A percentile compares a stretch with the other conserved stretches of the same genome.
Evolutionary conservation across 2,113 vertebrate species (phyloP).

Genomic region (Gymnobelideus leadbeateri): DNA sequence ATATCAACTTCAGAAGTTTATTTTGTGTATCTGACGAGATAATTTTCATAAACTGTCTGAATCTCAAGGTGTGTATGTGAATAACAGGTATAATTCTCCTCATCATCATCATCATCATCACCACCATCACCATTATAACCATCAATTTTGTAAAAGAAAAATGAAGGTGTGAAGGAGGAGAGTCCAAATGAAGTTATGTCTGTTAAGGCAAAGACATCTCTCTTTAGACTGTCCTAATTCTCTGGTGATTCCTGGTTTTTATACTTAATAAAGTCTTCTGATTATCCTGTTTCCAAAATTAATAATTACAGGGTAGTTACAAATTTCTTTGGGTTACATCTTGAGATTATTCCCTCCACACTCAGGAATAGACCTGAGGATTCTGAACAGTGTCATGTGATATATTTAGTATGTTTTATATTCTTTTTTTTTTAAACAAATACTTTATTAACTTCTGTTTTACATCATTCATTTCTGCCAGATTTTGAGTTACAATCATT

Average conservation of each 20-base stretch:
- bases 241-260: background rate
- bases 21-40: background rate
- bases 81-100: background rate
- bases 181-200: background rate
- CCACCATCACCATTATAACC: no score
- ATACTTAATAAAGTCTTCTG: background rate
- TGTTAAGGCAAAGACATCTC: background rate
- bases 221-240: background rate
- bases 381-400: background rate
- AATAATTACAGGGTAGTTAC: background rate
- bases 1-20: background rate
- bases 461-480: no score
- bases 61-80: background rate
- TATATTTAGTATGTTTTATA: background rate
- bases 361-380: background rate
- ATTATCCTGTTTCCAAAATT: background rate
- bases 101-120: background rate
- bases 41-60: background rate
- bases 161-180: background rate
- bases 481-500: no score
- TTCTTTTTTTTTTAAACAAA: no score
- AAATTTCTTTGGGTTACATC: background rate
- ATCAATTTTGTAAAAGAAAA: background rate
- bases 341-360: background rate
- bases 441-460: no score